Conservation (phyloP, 2,888 invertebrate genomes). For the Sarcophaga subvicina region DNA sequence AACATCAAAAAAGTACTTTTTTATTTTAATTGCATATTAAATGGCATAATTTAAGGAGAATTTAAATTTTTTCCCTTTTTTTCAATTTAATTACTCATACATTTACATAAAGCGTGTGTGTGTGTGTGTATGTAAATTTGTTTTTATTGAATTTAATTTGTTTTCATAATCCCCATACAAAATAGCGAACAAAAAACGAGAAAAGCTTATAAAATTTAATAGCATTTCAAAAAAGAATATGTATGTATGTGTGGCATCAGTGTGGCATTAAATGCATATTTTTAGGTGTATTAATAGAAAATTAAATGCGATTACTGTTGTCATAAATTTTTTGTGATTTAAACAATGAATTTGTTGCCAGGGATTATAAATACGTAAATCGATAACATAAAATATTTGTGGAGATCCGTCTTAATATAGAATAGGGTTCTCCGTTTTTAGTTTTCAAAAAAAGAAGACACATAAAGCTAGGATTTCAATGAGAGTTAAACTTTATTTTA, state of each 20-base stretch:
- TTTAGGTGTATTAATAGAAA: slow-evolving; percentile 47
- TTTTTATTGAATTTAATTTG: slow-evolving; percentile 42
- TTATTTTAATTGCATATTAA: background rate
- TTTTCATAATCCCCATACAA: slow-evolving; percentile 14
- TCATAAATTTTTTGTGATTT: slow-evolving; percentile 21
- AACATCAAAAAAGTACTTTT: background rate
- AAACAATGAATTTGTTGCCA: slow-evolving; percentile 21
- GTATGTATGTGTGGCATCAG: too few species aligned
- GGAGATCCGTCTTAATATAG: background rate
- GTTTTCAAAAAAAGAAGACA: too few species aligned
- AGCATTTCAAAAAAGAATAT: background rate
- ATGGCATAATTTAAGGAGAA: slow-evolving; percentile 1
- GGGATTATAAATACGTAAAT: slow-evolving; percentile 47
- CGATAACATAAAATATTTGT: slow-evolving; percentile 24
- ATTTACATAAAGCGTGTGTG: too few species aligned
- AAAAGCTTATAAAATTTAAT: background rate
- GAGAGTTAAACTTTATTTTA: too few species aligned
- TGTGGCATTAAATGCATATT: too few species aligned
- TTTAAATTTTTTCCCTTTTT: background rate
- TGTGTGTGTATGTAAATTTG: background rate
- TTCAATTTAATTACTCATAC: background rate
- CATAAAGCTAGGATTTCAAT: too few species aligned
- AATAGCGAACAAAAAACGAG: background rate
- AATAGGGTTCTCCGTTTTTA: too few species aligned
- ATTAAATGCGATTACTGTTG: slow-evolving; percentile 52